Percentiles rank a stretch among this genome's conserved stretches.
Conservation (phyloP, 2,888 invertebrate species). For the Metacarcinus magister region DNA sequence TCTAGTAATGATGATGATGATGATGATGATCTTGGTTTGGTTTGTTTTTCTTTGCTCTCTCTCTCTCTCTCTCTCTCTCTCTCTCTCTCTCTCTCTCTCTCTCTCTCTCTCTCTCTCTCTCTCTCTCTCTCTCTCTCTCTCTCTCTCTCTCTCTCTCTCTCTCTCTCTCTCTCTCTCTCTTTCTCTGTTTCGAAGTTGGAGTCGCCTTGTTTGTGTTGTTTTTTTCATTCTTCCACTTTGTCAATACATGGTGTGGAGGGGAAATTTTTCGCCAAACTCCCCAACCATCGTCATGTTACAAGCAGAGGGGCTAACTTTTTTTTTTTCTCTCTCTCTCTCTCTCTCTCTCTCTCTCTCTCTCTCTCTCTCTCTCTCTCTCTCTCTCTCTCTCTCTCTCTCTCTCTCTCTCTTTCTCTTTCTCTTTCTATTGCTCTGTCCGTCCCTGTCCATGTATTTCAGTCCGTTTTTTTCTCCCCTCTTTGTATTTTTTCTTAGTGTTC, state of each 20-base stretch:
- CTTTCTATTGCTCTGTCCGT: not conserved
- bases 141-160: conserved; percentile 48
- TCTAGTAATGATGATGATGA: not conserved
- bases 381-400: too few species aligned
- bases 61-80: conserved; percentile 26
- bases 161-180: conserved; percentile 41
- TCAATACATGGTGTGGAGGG: not conserved
- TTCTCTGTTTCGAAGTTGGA: not conserved
- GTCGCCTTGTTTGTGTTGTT: not conserved
- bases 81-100: conserved; percentile 15
- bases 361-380: too few species aligned
- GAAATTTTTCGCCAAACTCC: not conserved
- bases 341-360: too few species aligned
- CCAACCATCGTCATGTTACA: not conserved
- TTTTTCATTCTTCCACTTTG: not conserved
- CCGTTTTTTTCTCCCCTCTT: not conserved
- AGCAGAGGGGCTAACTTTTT: not conserved
- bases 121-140: conserved; percentile 47
- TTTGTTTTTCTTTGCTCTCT: not conserved
- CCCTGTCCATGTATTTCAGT: not conserved
- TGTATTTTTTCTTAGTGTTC: not conserved
- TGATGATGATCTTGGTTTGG: not conserved
- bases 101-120: conserved; percentile 39
- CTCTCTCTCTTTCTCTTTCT: too few species aligned
- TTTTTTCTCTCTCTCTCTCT: not conserved